phyloP scores from a whole-genome alignment of 1,140 invertebrate genomes.

The Zaprionus vittiger region DNA sequence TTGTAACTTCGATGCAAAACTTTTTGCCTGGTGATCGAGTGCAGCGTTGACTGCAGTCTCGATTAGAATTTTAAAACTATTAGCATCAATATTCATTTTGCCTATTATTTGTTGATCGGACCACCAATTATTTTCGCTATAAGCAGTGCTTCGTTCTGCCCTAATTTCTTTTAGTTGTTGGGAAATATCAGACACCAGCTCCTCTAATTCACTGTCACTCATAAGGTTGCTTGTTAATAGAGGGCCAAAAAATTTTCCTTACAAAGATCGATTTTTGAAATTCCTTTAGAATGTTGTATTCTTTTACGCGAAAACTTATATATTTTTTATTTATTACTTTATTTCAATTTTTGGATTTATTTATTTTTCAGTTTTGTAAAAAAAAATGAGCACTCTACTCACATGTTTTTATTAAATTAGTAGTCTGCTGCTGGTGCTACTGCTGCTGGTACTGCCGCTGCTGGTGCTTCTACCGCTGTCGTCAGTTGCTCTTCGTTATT shows the following conservation, averaged over 20 bases:
- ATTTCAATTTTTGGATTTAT: background rate
- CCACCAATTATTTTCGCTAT: background rate
- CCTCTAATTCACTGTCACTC: background rate
- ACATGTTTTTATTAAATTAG: background rate
- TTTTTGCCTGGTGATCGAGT: conserved; percentile 1
- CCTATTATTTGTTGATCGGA: background rate
- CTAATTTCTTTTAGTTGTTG: background rate
- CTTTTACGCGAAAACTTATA: background rate
- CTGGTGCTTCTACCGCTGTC: background rate
- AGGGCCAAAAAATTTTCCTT: background rate
- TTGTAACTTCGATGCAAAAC: no score
- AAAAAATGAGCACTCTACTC: background rate
- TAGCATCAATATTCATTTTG: conserved; percentile 2
- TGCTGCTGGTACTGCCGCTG: no score
- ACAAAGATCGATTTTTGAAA: background rate
- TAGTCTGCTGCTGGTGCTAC: background rate
- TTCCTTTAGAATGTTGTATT: background rate
- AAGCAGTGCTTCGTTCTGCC: background rate
- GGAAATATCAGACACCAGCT: background rate
- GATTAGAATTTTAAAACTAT: background rate
- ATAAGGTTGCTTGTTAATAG: background rate
- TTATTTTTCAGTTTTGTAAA: background rate
- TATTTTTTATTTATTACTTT: background rate
- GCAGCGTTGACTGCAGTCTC: background rate
- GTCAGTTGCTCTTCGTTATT: background rate